Conservation (phyloP, 2,797 vertebrate species). For the Pipistrellus nathusii region DNA sequence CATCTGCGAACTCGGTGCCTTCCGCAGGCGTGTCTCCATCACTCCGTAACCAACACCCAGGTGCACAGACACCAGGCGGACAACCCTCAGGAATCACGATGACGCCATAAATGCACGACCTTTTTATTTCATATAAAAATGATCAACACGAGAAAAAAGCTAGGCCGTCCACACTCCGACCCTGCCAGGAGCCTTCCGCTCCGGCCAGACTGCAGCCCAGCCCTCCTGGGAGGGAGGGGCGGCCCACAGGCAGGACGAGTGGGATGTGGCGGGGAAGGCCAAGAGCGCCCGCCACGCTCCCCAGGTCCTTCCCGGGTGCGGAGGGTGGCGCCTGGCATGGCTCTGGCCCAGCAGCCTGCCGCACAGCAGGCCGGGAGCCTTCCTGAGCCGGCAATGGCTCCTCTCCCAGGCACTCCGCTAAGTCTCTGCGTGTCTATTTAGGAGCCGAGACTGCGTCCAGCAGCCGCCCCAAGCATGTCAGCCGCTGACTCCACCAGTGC, state of each 20-base stretch:
- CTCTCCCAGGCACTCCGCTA: slow-evolving; percentile 59
- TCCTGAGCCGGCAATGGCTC: slow-evolving; percentile 76
- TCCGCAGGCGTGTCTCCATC: neutral
- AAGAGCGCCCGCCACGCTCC: slow-evolving; percentile 17
- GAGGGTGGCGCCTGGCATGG: neutral
- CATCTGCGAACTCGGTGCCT: neutral
- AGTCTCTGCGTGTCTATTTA: slow-evolving; percentile 69
- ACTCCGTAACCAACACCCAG: slow-evolving; percentile 13
- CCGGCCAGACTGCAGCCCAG: neutral
- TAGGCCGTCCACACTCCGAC: slow-evolving; percentile 33
- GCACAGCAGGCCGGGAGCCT: slow-evolving; percentile 57
- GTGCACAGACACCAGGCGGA: neutral
- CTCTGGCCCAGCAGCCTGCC: neutral
- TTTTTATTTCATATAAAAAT: slow-evolving; percentile 84
- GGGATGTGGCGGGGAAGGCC: slow-evolving; percentile 43
- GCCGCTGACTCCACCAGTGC: neutral
- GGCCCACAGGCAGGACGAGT: slow-evolving; percentile 75
- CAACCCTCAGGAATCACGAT: neutral
- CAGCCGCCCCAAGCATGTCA: slow-evolving; percentile 73
- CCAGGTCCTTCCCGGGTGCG: neutral
- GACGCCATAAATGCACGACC: slow-evolving; percentile 75
- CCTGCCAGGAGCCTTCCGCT: slow-evolving; percentile 53
- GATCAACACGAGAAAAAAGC: slow-evolving; percentile 74
- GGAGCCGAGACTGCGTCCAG: slow-evolving; percentile 74
- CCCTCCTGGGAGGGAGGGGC: neutral